A percentile compares a stretch with the other conserved stretches of the same genome.
These are phyloP conservation scores for Rhyacophila evoluta DNA, from an alignment of 2,888 invertebrate species.

Conservation along the genomic window DNA sequence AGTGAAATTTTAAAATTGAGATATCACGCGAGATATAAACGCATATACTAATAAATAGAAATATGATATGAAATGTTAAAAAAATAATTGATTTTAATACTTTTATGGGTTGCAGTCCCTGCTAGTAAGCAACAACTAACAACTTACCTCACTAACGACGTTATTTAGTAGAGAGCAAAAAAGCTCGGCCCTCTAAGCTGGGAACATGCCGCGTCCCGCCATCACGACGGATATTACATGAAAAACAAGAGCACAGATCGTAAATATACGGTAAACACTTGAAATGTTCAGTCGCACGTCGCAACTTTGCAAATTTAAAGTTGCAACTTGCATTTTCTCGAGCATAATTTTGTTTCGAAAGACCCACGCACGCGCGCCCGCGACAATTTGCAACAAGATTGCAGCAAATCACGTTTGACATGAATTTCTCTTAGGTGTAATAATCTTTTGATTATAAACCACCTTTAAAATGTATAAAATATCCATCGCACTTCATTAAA, in stretches of 20 bases:
- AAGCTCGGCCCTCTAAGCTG: slow-evolving; percentile 1
- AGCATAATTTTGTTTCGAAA: not conserved
- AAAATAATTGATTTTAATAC: too few species aligned
- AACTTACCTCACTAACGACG: slow-evolving; percentile 32
- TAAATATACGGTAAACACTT: slow-evolving; percentile 30
- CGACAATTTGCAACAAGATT: not conserved
- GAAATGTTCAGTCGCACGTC: not conserved
- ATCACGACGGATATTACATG: slow-evolving; percentile 11
- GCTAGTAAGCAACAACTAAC: slow-evolving; percentile 11
- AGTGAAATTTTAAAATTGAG: too few species aligned
- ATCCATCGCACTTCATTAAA: not conserved
- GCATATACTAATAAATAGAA: too few species aligned
- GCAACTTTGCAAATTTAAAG: not conserved
- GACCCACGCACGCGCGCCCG: not conserved
- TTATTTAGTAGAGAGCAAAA: slow-evolving; percentile 29
- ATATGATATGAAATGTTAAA: too few species aligned
- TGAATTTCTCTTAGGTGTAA: not conserved
- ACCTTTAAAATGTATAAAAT: not conserved
- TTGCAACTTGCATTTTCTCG: not conserved
- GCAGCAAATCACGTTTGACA: not conserved
- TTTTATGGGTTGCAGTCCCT: too few species aligned
- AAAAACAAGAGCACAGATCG: slow-evolving; percentile 26
- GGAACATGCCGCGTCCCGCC: slow-evolving; percentile 20
- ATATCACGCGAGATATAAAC: too few species aligned
- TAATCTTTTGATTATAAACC: not conserved